Percentiles rank a stretch among this genome's conserved stretches.
Conservation (phyloP, 2,113 vertebrate genomes). For the Psettodes erumei region DNA sequence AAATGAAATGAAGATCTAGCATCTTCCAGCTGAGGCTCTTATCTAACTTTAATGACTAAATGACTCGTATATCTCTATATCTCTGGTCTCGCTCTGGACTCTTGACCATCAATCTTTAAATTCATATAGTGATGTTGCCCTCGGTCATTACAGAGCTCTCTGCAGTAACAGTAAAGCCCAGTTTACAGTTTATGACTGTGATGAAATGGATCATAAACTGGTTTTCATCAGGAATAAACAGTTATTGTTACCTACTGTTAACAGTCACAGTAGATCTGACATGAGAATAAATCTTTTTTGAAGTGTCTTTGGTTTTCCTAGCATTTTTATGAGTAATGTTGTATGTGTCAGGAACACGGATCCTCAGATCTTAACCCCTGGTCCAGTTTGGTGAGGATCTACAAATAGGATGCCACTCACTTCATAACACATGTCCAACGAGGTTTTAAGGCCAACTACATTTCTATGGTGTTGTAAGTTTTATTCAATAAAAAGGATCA, state of each 20-base stretch:
- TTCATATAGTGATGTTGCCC: neutral
- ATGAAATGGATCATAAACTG: neutral
- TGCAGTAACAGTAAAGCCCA: neutral
- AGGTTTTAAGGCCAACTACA: too few species aligned
- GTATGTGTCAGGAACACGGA: neutral
- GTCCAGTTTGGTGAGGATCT: too few species aligned
- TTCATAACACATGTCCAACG: too few species aligned
- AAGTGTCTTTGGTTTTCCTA: neutral
- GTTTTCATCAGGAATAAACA: neutral
- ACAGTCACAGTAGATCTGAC: too few species aligned
- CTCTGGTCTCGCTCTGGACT: neutral
- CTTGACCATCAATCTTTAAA: neutral
- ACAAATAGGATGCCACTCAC: too few species aligned
- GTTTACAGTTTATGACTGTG: neutral
- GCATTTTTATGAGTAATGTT: neutral
- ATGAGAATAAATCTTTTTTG: constrained; percentile 35
- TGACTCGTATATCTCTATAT: too few species aligned
- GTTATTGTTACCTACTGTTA: neutral
- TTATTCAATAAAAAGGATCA: too few species aligned
- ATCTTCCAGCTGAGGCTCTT: too few species aligned
- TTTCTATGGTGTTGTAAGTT: too few species aligned
- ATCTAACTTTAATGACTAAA: too few species aligned
- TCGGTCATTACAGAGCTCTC: neutral
- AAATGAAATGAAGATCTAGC: too few species aligned
- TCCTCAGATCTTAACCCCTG: neutral